Conservation (phyloP, 2,888 invertebrate species). For the Ectropis crepuscularia region DNA sequence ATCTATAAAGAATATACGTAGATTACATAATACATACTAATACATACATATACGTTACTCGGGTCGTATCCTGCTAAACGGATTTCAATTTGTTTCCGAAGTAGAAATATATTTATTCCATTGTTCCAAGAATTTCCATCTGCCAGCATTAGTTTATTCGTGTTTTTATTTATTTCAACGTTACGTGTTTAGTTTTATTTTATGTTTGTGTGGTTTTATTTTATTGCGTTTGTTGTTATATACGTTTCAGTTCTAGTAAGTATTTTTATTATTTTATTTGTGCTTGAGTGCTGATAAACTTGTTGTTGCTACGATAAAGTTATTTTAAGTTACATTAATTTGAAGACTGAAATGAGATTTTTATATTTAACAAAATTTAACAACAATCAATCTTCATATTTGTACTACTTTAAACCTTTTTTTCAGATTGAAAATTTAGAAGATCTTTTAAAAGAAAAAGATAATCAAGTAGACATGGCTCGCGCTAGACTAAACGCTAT, state of each 20-base stretch:
- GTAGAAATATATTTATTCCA: too few species aligned
- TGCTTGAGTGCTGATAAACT: not conserved
- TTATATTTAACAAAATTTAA: conserved; percentile 26
- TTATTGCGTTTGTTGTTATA: conserved; percentile 9
- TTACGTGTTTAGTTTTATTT: not conserved
- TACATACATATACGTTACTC: too few species aligned
- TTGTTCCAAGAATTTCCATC: not conserved
- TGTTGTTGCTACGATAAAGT: too few species aligned
- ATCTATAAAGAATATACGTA: too few species aligned
- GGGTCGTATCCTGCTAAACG: too few species aligned
- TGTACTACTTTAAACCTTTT: too few species aligned
- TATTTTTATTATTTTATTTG: conserved; percentile 18
- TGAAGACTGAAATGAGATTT: conserved; percentile 8
- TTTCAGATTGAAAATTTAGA: conserved; percentile 98
- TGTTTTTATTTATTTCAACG: not conserved
- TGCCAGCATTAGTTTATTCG: not conserved
- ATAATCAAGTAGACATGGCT: conserved; percentile 98
- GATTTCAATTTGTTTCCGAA: too few species aligned
- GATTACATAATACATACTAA: too few species aligned
- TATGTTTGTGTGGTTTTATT: not conserved
- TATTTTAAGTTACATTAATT: too few species aligned
- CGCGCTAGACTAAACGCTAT: conserved; percentile 95
- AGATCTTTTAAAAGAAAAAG: conserved; percentile 98
- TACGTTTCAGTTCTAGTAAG: conserved; percentile 19
- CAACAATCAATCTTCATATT: not conserved